These are phyloP conservation scores for Macquaria australasica DNA, from an alignment of 2,113 vertebrate species.

Conservation along the genomic window DNA sequence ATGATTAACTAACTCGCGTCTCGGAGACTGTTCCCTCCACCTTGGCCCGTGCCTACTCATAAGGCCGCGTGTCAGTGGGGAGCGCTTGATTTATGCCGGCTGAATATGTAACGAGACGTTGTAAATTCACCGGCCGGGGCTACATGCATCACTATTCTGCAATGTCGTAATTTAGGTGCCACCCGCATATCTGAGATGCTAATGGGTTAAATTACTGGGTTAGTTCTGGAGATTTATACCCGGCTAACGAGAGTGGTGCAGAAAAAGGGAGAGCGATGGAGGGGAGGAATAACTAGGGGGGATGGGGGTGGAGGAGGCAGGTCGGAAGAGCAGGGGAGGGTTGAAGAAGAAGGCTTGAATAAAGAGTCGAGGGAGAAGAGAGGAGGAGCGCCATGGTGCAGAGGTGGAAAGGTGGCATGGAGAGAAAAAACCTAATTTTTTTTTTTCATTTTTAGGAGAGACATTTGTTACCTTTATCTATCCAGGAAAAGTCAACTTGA, in stretches of 20 bases:
- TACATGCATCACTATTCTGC: constrained; percentile 78
- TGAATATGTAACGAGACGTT: constrained; percentile 94
- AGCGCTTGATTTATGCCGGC: constrained; percentile 92
- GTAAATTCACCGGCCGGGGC: constrained; percentile 92
- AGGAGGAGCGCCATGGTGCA: neutral
- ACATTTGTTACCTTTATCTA: neutral
- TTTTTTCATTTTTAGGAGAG: neutral
- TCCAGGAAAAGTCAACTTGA: neutral
- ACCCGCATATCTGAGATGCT: constrained; percentile 88
- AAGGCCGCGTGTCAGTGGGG: constrained; percentile 90
- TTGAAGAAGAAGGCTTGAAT: constrained; percentile 46
- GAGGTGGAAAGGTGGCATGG: constrained; percentile 14
- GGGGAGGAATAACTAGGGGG: constrained; percentile 43
- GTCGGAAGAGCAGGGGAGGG: constrained; percentile 22
- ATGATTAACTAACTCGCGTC: constrained; percentile 80
- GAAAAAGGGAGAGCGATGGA: constrained; percentile 32
- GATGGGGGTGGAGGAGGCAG: constrained; percentile 11
- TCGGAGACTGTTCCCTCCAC: constrained; percentile 65
- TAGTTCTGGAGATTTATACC: constrained; percentile 90
- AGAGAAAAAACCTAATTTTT: constrained; percentile 1
- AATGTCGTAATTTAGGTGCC: constrained; percentile 86
- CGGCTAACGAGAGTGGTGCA: constrained; percentile 72
- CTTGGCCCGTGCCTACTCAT: constrained; percentile 88
- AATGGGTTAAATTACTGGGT: constrained; percentile 91
- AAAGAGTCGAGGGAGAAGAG: constrained; percentile 25